phyloP scores from a whole-genome alignment of 2,888 invertebrate genomes.

The Sesia apiformis region DNA sequence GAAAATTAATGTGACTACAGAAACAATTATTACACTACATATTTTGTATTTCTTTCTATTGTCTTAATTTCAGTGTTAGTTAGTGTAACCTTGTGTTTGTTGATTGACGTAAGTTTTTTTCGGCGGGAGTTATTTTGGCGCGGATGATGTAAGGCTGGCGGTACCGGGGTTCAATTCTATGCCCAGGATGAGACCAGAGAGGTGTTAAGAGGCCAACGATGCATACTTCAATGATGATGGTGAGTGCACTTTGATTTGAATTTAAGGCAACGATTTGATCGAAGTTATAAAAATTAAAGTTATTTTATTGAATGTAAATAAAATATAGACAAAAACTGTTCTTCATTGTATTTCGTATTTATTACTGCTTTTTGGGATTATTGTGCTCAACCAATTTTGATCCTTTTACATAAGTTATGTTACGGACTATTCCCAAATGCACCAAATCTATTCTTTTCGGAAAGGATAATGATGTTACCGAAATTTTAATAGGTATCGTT shows the following conservation, averaged over 20 bases:
- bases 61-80: conserved; percentile 37
- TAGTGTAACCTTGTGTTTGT: conserved; percentile 64
- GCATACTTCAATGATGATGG: conserved; percentile 71
- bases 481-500: no score
- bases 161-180: conserved; percentile 53
- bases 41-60: conserved; percentile 9
- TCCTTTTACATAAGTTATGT: no score
- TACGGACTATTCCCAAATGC: no score
- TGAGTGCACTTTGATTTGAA: conserved; percentile 25
- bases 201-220: conserved; percentile 33
- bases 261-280: no score
- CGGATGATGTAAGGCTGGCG: conserved; percentile 55
- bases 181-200: conserved; percentile 32
- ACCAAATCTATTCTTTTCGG: no score
- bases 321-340: no score
- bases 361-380: no score
- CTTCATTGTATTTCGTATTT: no score
- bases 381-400: no score
- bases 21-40: not conserved
- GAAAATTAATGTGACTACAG: not conserved
- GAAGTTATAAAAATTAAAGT: no score
- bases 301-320: no score
- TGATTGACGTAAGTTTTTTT: conserved; percentile 56
- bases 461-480: no score
- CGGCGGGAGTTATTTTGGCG: conserved; percentile 56